phyloP scores from a whole-genome alignment of 2,888 invertebrate species.

The Tenodera sinensis region DNA sequence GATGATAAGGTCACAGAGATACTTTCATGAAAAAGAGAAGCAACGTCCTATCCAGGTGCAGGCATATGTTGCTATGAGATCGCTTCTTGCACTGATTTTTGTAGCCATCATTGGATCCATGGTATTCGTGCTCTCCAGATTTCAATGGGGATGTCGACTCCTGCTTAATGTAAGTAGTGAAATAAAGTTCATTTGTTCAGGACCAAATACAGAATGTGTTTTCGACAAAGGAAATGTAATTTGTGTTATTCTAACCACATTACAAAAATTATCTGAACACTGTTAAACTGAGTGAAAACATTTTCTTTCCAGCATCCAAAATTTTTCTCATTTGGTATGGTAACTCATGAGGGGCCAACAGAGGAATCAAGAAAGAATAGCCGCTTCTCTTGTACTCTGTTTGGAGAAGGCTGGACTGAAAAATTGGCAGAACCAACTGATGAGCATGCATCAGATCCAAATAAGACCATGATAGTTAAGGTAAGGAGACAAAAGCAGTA shows the following conservation, averaged over 20 bases:
- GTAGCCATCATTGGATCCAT: constrained; percentile 56
- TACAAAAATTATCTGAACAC: too few relatives aligned
- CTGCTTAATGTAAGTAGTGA: constrained; percentile 55
- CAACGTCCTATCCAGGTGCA: constrained; percentile 74
- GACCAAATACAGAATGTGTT: too few relatives aligned
- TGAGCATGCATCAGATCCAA: constrained; percentile 55
- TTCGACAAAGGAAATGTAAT: neutral
- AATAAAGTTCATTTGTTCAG: too few relatives aligned
- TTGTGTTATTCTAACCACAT: neutral
- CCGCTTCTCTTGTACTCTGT: constrained; percentile 64
- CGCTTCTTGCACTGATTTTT: constrained; percentile 50
- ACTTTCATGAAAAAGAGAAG: constrained; percentile 62
- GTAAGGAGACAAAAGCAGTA: constrained; percentile 44
- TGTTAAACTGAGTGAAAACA: neutral
- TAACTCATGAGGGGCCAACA: constrained; percentile 63
- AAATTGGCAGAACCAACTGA: constrained; percentile 55
- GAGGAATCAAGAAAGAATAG: constrained; percentile 57
- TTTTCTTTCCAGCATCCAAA: constrained; percentile 54
- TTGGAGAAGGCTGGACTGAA: constrained; percentile 76
- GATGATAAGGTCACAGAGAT: constrained; percentile 75
- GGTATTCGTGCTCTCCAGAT: constrained; percentile 60
- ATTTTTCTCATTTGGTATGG: constrained; percentile 67
- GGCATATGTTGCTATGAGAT: constrained; percentile 65
- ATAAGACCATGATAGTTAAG: constrained; percentile 61
- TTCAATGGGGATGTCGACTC: constrained; percentile 58